A percentile compares a stretch with the other conserved stretches of the same genome.
These are phyloP conservation scores for Sylvia atricapilla DNA, from an alignment of 2,113 vertebrate genomes.

Conservation along the genomic window DNA sequence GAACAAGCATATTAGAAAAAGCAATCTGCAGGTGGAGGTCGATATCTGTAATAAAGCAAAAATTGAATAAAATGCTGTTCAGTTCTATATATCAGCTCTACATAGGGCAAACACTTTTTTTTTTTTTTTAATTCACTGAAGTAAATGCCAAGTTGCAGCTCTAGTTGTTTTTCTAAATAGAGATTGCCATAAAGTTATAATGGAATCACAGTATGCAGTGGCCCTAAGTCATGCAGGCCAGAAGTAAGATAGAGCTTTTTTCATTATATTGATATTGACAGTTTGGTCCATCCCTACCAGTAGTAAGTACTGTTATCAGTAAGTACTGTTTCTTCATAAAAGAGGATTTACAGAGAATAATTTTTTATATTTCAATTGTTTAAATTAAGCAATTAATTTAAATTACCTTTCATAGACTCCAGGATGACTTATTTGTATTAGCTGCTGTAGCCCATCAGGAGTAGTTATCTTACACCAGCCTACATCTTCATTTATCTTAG, in stretches of 20 bases:
- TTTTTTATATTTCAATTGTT: neutral
- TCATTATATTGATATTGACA: neutral
- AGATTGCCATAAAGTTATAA: neutral
- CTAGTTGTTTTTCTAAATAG: neutral
- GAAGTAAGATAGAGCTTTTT: neutral
- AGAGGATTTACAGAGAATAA: neutral
- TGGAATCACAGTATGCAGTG: neutral
- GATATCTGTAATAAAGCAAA: neutral
- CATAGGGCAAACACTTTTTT: neutral
- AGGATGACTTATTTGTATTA: slow-evolving; percentile 66
- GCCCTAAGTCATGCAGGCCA: neutral
- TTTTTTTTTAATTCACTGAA: neutral
- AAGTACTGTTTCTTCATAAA: neutral
- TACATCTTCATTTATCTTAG: slow-evolving; percentile 60
- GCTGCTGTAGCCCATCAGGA: slow-evolving; percentile 64
- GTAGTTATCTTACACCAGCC: slow-evolving; percentile 73
- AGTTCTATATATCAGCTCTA: neutral
- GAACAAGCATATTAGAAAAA: neutral
- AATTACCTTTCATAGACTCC: slow-evolving; percentile 72
- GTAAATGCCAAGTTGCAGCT: neutral
- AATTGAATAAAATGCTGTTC: neutral
- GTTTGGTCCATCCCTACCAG: neutral
- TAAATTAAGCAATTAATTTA: neutral
- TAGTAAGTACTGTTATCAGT: neutral
- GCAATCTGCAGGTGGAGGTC: neutral